These are phyloP conservation scores for Thinocorus orbignyianus DNA, from an alignment of 2,113 vertebrate species.

Conservation along the genomic window DNA sequence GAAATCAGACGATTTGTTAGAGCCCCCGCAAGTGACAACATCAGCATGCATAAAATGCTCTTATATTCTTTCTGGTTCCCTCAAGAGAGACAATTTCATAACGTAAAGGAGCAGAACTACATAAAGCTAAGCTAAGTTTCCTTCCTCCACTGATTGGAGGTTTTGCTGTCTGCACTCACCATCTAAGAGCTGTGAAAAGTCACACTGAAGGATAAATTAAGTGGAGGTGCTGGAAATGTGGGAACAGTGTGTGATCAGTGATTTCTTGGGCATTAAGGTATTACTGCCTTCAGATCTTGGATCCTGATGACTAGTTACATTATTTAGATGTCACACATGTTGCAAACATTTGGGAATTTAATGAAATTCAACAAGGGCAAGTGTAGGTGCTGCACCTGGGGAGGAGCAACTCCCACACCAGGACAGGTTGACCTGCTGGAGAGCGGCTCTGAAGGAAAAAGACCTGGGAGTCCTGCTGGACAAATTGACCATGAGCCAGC, in stretches of 20 bases:
- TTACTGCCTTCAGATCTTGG: background rate
- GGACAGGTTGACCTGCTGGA: background rate
- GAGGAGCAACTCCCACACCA: background rate
- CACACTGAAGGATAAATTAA: background rate
- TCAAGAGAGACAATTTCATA: background rate
- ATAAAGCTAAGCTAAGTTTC: background rate
- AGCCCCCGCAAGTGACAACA: background rate
- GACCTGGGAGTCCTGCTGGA: background rate
- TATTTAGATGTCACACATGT: background rate
- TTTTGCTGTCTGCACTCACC: background rate
- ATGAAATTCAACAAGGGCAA: background rate
- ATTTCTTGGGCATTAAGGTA: background rate
- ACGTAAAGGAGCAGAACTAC: background rate
- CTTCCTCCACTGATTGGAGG: background rate
- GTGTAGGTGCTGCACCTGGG: background rate
- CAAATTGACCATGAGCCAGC: background rate
- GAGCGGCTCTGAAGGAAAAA: background rate
- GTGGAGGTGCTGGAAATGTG: background rate
- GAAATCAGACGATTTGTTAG: conserved; percentile 26
- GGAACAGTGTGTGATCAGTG: background rate
- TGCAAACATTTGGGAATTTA: background rate
- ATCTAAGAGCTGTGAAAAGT: background rate
- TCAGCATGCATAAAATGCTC: background rate
- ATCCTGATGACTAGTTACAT: background rate
- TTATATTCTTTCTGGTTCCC: background rate